A percentile compares a stretch with the other conserved stretches of the same genome.
Evolutionary conservation across 2,113 vertebrate genomes (phyloP).

Genomic region (Ornithorhynchus anatinus): DNA sequence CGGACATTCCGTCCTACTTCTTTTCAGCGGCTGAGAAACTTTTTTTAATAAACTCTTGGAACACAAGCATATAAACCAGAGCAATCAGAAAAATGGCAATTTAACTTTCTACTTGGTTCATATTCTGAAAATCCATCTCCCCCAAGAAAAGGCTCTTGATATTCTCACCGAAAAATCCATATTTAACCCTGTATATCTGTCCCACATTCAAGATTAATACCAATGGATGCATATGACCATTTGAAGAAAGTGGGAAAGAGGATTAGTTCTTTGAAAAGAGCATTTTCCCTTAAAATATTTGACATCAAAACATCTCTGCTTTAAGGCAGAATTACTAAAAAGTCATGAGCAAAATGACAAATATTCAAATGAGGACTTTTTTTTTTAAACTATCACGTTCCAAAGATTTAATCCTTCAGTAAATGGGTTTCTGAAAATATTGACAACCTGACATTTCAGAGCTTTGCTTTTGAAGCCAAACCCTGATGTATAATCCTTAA

Average conservation of each 20-base stretch:
- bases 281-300: neutral
- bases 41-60: neutral
- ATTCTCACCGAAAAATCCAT: neutral
- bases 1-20: neutral
- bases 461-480: slow-evolving; percentile 40
- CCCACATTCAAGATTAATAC: neutral
- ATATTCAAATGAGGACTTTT: neutral
- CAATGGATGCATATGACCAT: neutral
- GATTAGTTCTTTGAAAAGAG: neutral
- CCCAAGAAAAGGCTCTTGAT: neutral
- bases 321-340: neutral
- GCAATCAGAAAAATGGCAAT: neutral
- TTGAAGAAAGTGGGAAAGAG: neutral
- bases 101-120: neutral
- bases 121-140: neutral
- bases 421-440: slow-evolving; percentile 11
- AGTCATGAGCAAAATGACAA: neutral
- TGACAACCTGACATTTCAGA: slow-evolving; percentile 38
- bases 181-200: neutral
- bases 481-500: neutral
- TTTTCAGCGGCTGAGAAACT: neutral
- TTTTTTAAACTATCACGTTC: slow-evolving; percentile 11
- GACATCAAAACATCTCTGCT: neutral
- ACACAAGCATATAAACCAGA: neutral
- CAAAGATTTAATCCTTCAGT: slow-evolving; percentile 14